A percentile compares a stretch with the other conserved stretches of the same genome.
phyloP scores from a whole-genome alignment of 2,797 vertebrate species.

The Acomys russatus region DNA sequence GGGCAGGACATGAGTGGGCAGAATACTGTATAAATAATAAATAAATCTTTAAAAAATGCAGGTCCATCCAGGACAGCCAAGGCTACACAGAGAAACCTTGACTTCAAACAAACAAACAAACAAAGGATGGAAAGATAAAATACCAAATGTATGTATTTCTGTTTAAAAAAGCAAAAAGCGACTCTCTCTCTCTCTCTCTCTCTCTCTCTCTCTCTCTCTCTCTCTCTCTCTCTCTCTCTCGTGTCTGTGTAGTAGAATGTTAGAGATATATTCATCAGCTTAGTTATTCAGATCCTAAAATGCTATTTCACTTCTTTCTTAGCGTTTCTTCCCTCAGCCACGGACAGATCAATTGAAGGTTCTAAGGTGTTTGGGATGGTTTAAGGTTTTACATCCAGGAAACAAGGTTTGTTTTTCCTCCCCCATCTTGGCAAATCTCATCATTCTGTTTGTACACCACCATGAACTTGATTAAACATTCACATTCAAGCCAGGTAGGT shows the following conservation, averaged over 20 bases:
- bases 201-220: no score
- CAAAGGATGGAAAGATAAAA: neutral
- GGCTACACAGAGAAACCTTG: no score
- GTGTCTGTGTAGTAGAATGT: neutral
- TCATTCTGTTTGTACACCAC: fast-evolving
- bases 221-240: neutral
- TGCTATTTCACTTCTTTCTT: neutral
- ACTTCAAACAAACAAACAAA: no score
- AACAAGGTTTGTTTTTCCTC: neutral
- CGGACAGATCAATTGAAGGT: neutral
- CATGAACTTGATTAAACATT: neutral
- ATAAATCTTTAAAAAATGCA: no score
- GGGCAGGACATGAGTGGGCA: no score
- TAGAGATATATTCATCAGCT: neutral
- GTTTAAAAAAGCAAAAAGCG: neutral
- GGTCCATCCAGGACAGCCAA: no score
- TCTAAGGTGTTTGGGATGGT: neutral
- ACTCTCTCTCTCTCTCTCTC: neutral
- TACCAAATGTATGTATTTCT: neutral
- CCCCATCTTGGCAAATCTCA: neutral
- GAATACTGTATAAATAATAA: no score
- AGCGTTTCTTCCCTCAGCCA: neutral
- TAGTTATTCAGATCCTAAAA: neutral
- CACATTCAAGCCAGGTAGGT: neutral
- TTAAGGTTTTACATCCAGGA: neutral